These are phyloP conservation scores for Liasis olivaceus DNA, from an alignment of 2,797 vertebrate species.

Conservation along the genomic window DNA sequence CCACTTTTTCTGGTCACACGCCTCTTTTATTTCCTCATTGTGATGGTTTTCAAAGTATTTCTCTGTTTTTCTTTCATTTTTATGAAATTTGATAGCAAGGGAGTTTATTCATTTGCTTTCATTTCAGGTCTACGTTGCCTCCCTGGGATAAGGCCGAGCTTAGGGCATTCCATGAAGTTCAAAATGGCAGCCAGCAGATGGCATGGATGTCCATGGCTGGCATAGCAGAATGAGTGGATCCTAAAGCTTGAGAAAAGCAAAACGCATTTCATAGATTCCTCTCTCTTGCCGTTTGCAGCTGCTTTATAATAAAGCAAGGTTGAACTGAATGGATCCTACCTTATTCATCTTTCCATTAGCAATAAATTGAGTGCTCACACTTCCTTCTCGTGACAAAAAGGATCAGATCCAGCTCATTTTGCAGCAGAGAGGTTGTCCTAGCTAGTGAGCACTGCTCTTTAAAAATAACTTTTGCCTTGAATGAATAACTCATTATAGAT, in stretches of 20 bases:
- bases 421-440: accelerated
- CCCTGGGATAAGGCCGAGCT: background rate
- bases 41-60: no score
- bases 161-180: background rate
- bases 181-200: background rate
- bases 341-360: background rate
- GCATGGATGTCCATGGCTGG: background rate
- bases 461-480: background rate
- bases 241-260: background rate
- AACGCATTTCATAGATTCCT: background rate
- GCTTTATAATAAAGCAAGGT: background rate
- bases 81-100: background rate
- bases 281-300: background rate
- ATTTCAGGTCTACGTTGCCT: background rate
- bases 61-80: background rate
- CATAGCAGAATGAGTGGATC: background rate
- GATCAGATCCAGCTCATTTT: background rate
- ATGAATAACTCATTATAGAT: background rate
- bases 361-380: background rate
- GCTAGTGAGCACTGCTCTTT: background rate
- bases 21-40: background rate
- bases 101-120: background rate
- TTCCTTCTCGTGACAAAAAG: background rate
- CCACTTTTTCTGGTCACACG: background rate
- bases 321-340: no score